These are phyloP conservation scores for Agraylea sexmaculata DNA, from an alignment of 1,140 invertebrate genomes.

Conservation along the genomic window DNA sequence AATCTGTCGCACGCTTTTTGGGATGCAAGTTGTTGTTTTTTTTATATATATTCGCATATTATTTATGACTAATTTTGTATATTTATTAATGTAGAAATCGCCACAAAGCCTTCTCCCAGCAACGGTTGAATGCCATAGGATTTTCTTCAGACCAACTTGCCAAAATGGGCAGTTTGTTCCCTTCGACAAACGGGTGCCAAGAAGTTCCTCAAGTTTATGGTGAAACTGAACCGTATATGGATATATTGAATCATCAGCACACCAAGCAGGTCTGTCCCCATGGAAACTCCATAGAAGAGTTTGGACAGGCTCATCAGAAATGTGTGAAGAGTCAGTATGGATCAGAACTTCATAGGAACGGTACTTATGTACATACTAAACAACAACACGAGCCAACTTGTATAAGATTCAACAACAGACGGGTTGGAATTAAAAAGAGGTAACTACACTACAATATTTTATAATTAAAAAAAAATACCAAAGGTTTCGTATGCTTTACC, in stretches of 20 bases:
- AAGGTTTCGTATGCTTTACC: not conserved
- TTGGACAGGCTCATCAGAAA: slow-evolving; percentile 39
- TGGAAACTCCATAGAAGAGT: slow-evolving; percentile 36
- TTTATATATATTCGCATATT: no score
- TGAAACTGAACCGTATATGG: slow-evolving; percentile 36
- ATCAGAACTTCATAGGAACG: slow-evolving; percentile 20
- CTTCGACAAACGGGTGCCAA: slow-evolving; percentile 36
- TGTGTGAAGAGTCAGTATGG: slow-evolving; percentile 34
- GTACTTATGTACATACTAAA: slow-evolving; percentile 22
- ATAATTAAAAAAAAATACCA: not conserved
- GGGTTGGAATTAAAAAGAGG: slow-evolving; percentile 32
- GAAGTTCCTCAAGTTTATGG: slow-evolving; percentile 37
- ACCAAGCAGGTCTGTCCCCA: slow-evolving; percentile 35
- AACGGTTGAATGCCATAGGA: slow-evolving; percentile 34
- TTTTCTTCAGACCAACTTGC: slow-evolving; percentile 38
- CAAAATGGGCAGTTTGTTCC: slow-evolving; percentile 38
- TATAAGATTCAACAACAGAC: slow-evolving; percentile 36
- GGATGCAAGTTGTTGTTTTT: no score
- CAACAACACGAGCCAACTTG: slow-evolving; percentile 38
- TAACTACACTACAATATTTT: no score
- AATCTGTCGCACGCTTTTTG: no score
- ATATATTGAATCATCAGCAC: slow-evolving; percentile 31
- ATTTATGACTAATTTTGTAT: no score
- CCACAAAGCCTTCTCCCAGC: slow-evolving; percentile 40
- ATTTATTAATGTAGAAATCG: slow-evolving; percentile 37